Base-by-base conservation (phyloP, 2,888 invertebrate species). In the Pammene fasciana region DNA sequence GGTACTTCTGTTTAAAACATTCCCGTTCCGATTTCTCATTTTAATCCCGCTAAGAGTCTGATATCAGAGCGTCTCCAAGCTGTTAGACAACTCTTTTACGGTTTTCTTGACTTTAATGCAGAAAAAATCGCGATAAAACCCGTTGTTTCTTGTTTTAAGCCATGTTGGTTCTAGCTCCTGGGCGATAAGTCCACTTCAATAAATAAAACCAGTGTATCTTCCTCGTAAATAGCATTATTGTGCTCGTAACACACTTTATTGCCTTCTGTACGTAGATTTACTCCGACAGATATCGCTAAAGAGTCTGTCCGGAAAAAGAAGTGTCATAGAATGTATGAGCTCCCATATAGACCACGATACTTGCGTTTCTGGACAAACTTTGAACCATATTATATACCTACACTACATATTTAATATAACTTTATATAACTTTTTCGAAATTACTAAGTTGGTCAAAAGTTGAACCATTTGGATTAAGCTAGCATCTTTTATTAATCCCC, bases 151-250 rank as follows among this genome's bases (percentile, higher is more conserved):
- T 50, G 36, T 61, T 65, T 38, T n/a, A 13, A 8, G 14, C 41
- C 46, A 45, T 59, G 38, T 7, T 45, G 14, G 9, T 68, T 45
- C 16, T 50, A 38, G 34, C 48, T 8, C 50, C 50, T 5, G 10
- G 9, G 43, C 18, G 68, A 68, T 62, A 68, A 64, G 54, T 67
- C 57, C 52, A 45, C 57, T 45, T 72, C 74, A 76, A 76, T 79
- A 81, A 83, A 80, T 77, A 78, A 75, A 71, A 71, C 70, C 68
- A 74, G 76, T 81, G 77, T 79, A 78, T 74, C 76, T 76, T 71
- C 73, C 72, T 75, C 78, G 76, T 82, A 82, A 82, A 82, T 76
- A 77, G 68, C 26, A 76, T 78, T 77, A 81, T 75, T 73, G 75
- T 73, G 73, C 75, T 72, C 78, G 74, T 78, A 78, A 76, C 65